Evolutionary conservation across 1,140 invertebrate genomes (phyloP), one percentile per base, ranked within the genome.

Genomic region (Heliconius melpomene): DNA sequence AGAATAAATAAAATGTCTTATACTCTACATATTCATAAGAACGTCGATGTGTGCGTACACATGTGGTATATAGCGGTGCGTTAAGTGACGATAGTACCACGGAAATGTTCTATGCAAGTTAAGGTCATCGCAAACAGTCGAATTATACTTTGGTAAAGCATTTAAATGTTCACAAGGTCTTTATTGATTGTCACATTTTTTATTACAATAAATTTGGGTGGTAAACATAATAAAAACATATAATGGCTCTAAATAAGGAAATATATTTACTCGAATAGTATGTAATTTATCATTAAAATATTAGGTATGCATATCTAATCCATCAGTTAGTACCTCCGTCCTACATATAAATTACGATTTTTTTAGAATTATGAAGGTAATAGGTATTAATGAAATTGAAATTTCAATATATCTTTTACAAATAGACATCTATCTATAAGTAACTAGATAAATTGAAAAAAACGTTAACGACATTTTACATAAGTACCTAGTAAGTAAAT

Each of bases 81-180:
- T 92, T 86, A 87, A 84, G 81, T 85, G 81, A 83, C 81, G 84
- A 83, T 80, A 85, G 83, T 80, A 88, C 79, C 87, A 83, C 89
- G 91, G 89, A 91, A 91, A 89, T 87, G 80, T 85, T 85, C 80
- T 83, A 83, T 91, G 86, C 87, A 89, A 87, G 87, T 84, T 89
- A 91, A 90, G 89, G 89, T 90, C 88, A 86, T 83, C 83, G 79
- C 83, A 83, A 80, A 77, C 76, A 60, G 66, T 50, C 52, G 52
- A 74, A 77, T 77, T 77, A 72, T 79, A 66, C 73, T 72, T 70
- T 72, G 60, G 60, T 66, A 66, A 66, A 23, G 60, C 60, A 66
- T 66, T 66, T 66, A 66, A 66, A 66, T 66, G 60, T 66, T 66
- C 23, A 66, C 60, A 66, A 66, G 60, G 60, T 66, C 60, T 66